These are phyloP conservation scores for Myiagra hebetior DNA, from an alignment of 2,113 vertebrate species.

Conservation along the genomic window DNA sequence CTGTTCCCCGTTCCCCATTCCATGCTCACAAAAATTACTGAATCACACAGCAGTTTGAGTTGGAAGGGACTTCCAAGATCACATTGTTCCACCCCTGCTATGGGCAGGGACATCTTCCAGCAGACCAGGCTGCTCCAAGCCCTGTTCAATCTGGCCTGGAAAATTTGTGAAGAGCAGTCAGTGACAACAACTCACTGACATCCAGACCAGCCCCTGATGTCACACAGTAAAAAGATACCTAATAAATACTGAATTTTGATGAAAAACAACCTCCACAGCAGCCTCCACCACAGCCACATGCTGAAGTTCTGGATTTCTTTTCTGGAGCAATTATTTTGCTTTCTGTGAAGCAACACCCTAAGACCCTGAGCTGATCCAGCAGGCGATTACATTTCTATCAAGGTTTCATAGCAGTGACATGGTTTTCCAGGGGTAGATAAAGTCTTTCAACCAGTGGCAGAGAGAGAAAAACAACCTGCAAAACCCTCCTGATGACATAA, in stretches of 20 bases:
- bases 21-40: not conserved
- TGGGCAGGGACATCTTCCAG: not conserved
- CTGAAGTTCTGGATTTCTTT: not conserved
- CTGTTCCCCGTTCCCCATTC: not conserved
- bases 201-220: not conserved
- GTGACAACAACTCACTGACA: not conserved
- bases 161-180: not conserved
- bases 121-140: not conserved
- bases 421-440: not conserved
- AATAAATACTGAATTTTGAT: not conserved
- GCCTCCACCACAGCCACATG: not conserved
- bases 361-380: not conserved
- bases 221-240: not conserved
- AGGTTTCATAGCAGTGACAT: not conserved
- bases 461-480: conserved; percentile 33
- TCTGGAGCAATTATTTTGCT: not conserved
- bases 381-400: not conserved
- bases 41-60: not conserved
- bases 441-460: not conserved
- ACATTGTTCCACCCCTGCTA: not conserved
- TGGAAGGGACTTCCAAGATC: not conserved
- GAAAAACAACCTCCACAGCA: not conserved
- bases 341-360: not conserved
- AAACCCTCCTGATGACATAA: conserved; percentile 13
- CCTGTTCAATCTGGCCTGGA: not conserved